These are phyloP conservation scores for Metalampra italica DNA, from an alignment of 2,888 invertebrate genomes.

Conservation along the genomic window DNA sequence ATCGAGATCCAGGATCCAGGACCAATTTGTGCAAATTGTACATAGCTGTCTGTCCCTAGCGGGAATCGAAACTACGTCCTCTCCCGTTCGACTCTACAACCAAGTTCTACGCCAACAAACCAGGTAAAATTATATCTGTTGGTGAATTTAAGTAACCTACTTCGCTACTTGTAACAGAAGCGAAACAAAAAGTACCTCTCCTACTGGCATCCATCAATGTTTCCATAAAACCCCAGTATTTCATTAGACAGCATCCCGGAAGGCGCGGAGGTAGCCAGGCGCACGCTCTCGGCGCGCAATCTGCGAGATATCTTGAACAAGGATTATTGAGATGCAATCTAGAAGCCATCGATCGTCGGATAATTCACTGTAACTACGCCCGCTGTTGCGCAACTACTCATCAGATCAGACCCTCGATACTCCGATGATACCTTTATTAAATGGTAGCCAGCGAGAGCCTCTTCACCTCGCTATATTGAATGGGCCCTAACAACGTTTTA, in stretches of 20 bases:
- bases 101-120: no score
- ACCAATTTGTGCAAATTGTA: no score
- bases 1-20: no score
- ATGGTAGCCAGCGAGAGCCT: slow-evolving; percentile 49
- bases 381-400: slow-evolving; percentile 65
- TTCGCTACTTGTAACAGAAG: background rate
- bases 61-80: no score
- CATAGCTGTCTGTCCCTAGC: no score
- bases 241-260: slow-evolving; percentile 52
- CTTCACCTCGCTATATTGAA: slow-evolving; percentile 12
- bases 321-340: slow-evolving; percentile 76
- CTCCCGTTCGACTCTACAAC: no score
- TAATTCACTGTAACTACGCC: slow-evolving; percentile 71
- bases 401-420: slow-evolving; percentile 59
- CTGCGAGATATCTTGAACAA: slow-evolving; percentile 57
- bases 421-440: slow-evolving; percentile 72
- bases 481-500: background rate
- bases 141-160: background rate
- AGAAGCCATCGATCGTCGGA: slow-evolving; percentile 68
- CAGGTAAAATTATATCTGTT: no score
- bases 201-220: background rate
- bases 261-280: slow-evolving; percentile 52
- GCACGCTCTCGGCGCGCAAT: slow-evolving; percentile 53
- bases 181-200: background rate
- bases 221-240: slow-evolving; percentile 22